phyloP scores from a whole-genome alignment of 2,888 invertebrate species.

The Strigamia maritima region DNA sequence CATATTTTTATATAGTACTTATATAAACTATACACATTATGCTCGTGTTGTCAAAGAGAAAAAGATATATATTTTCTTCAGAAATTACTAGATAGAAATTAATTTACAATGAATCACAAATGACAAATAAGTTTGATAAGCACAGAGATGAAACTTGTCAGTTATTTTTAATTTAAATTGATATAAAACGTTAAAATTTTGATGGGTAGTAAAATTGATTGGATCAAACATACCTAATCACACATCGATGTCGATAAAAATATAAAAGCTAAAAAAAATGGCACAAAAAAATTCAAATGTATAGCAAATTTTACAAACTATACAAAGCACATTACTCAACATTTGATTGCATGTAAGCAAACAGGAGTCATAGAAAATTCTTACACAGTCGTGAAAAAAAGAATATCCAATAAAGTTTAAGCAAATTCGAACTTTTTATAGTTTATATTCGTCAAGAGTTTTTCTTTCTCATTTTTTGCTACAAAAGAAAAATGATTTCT shows the following conservation, averaged over 20 bases:
- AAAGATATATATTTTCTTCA: neutral
- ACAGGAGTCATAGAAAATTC: neutral
- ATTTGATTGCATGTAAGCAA: neutral
- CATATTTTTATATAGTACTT: neutral
- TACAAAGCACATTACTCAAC: neutral
- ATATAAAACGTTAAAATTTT: neutral
- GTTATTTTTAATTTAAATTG: neutral
- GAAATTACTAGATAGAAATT: neutral
- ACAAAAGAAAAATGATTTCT: neutral
- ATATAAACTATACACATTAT: constrained; percentile 25
- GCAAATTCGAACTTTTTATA: neutral
- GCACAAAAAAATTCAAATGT: constrained; percentile 20
- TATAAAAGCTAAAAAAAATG: constrained; percentile 16
- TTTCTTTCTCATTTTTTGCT: neutral
- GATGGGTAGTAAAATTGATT: neutral
- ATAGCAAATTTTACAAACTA: constrained; percentile 25
- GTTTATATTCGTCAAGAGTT: neutral
- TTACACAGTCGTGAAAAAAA: neutral
- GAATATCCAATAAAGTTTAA: neutral
- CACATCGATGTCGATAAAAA: constrained; percentile 7
- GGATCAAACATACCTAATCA: constrained; percentile 12
- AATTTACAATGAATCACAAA: constrained; percentile 24
- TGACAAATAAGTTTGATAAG: neutral
- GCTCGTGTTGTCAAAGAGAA: constrained; percentile 16
- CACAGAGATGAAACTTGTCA: constrained; percentile 3